Base-by-base conservation (phyloP, 2,113 vertebrate genomes). In the Camelus dromedarius region DNA sequence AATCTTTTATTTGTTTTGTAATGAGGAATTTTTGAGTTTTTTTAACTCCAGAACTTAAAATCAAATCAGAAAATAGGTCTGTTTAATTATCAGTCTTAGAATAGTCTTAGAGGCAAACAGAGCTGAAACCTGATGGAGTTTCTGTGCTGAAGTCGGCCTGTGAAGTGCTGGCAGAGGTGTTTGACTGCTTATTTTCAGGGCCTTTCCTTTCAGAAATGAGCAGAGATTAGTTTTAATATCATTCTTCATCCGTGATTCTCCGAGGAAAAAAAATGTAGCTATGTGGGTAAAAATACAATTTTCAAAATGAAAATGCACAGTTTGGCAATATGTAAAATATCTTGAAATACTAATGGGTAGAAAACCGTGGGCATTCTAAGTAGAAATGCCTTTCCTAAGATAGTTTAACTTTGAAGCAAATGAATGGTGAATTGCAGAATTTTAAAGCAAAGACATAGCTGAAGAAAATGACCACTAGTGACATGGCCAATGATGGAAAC, bases 1-100 rank as follows among this genome's bases (percentile, higher is more conserved):
- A 32, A 58, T 22, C 32, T 22, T 32, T 20, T 35, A 20, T 69
- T 50, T 52, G 30, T 26, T 58, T 58, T 50, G 7, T 38, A 32
- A 56, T 30, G 14, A 69, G 18, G 48, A 48, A 54, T 38, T 11
- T 13, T 32, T 46, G 16, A 15, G 1, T 32, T 69, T 91, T 96
- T 86, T 89, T 96, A 95, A 86, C 96, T 97, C 87, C 95, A 96
- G 93, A 97, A 95, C 96, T 97, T 92, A 92, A 93, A 69, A 6
- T 30, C 18, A 76, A 56, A 75, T 82, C 58, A 46, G 92, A 80
- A 75, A 67, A 16, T 52, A 32, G 62, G 52, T 75, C 58, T 12
- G 30, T 28, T 58, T 62, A 20, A 14, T 54, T 22, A 32, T 75
- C 7, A 32, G 30, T 95, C 60, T 9, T 89, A 93, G 88, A 26